These are phyloP conservation scores for Galagoides demidoff DNA, from an alignment of 2,797 vertebrate species.

Conservation along the genomic window DNA sequence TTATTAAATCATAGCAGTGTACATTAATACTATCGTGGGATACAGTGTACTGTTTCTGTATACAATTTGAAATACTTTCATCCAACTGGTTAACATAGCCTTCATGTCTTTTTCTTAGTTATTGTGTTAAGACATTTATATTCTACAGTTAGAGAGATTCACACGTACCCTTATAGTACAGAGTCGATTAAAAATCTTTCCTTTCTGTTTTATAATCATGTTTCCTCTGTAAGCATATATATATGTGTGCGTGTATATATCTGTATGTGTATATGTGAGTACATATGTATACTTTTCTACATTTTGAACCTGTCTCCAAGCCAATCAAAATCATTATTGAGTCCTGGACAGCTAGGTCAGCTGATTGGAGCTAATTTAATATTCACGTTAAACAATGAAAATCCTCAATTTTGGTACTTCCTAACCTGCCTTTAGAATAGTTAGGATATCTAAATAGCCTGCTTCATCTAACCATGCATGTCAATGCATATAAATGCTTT, in stretches of 20 bases:
- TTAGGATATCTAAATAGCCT: background rate
- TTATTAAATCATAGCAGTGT: no score
- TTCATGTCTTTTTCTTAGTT: no score
- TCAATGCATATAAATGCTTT: background rate
- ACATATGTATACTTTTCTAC: background rate
- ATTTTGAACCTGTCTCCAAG: background rate
- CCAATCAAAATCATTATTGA: constrained; percentile 28
- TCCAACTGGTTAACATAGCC: no score
- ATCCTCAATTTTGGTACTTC: background rate
- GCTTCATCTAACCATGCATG: background rate
- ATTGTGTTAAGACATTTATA: no score
- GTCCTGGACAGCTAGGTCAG: background rate
- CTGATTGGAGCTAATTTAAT: background rate
- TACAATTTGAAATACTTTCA: no score
- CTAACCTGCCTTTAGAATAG: background rate
- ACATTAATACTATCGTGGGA: no score
- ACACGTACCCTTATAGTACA: background rate
- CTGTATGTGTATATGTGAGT: background rate
- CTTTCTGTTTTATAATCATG: constrained; percentile 9
- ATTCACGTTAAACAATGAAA: constrained; percentile 28
- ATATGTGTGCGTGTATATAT: no score
- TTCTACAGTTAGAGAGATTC: no score
- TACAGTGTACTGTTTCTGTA: no score
- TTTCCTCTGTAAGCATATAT: background rate
- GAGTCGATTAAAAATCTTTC: background rate